A percentile compares a stretch with the other conserved stretches of the same genome.
These are phyloP conservation scores for Drosophila ezoana DNA, from an alignment of 2,888 invertebrate species.

Conservation along the genomic window DNA sequence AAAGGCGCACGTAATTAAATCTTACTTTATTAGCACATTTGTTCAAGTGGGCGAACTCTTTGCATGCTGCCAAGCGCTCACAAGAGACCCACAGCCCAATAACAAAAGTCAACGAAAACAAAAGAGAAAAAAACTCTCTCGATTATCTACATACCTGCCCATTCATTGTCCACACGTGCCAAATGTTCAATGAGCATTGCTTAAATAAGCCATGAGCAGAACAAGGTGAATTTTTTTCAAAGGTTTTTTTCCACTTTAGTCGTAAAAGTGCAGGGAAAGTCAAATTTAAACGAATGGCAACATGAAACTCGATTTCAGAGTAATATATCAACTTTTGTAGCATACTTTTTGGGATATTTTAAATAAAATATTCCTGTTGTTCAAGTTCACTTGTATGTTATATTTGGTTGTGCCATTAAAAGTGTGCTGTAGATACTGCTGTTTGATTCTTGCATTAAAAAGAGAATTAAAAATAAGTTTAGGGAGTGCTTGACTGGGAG, in stretches of 20 bases:
- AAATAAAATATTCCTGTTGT: not conserved
- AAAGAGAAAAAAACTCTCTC: not conserved
- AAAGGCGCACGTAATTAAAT: constrained; percentile 76
- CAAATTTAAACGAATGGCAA: not conserved
- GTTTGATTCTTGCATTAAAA: too few relatives aligned
- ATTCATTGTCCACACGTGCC: constrained; percentile 16
- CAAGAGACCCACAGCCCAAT: not conserved
- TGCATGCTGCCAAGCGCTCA: constrained; percentile 34
- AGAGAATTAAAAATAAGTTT: too few relatives aligned
- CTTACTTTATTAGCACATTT: constrained; percentile 77
- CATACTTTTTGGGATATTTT: not conserved
- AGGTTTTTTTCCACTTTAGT: not conserved
- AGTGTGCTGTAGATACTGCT: too few relatives aligned
- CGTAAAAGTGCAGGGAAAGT: not conserved
- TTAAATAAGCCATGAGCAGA: constrained; percentile 10
- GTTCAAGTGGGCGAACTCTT: constrained; percentile 39
- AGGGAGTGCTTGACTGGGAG: too few relatives aligned
- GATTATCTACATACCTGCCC: constrained; percentile 5
- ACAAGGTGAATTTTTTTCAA: not conserved
- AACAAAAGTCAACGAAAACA: not conserved
- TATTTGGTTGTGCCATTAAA: not conserved
- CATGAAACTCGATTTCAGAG: not conserved
- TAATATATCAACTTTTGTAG: not conserved
- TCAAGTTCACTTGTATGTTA: too few relatives aligned
- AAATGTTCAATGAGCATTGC: constrained; percentile 12